Evolutionary conservation across 2,113 vertebrate species (phyloP), one percentile per base, ranked within the genome.

Genomic region (Sminthopsis crassicaudata): DNA sequence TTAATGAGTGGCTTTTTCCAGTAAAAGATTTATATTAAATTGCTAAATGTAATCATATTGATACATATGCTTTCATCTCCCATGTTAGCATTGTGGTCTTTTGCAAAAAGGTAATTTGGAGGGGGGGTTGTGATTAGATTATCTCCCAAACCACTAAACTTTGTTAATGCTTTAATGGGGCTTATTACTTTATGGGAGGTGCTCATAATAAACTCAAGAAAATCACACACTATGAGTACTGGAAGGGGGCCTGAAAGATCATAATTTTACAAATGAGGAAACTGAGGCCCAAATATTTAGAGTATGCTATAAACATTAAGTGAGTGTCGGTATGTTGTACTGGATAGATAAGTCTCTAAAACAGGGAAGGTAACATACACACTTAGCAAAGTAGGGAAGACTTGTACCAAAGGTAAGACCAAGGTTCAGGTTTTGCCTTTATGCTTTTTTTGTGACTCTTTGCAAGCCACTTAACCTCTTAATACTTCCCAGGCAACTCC

Each of bases 1-100:
- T 90, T 95, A 46, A 46, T 93, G 51, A 51, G 19, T 90, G 51
- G 23, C 16, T 91, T 93, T 94, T 91, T 92, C 90, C 91, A 92
- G 90, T 60, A 27, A 76, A 19, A 93, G 30, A 89, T 53, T 67
- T 46, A 46, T 50, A 42, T 94, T 91, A 53, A 50, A 94, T 93
- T 88, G 90, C 91, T 60, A 51, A 53, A 36, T 55, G 5, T 36
- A 67, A 26, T 4, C 42, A 23, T 36, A 30, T 89, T 1, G 57
- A 8, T 46, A 52, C 46, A 30, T 91, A 53, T 24, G 84, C 14
- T 88, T 60, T 92, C 23, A 51, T 95, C 90, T 91, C 54, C 24
- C 36, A 0, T 53, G 89, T 90, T 92, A 60, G n/a, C n/a, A 84
- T 84, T 42, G 19, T 84, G 19, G 11, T 92, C 48, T 60, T 53